These are phyloP conservation scores for Adelges cooleyi DNA, from an alignment of 1,140 invertebrate genomes.

Conservation along the genomic window DNA sequence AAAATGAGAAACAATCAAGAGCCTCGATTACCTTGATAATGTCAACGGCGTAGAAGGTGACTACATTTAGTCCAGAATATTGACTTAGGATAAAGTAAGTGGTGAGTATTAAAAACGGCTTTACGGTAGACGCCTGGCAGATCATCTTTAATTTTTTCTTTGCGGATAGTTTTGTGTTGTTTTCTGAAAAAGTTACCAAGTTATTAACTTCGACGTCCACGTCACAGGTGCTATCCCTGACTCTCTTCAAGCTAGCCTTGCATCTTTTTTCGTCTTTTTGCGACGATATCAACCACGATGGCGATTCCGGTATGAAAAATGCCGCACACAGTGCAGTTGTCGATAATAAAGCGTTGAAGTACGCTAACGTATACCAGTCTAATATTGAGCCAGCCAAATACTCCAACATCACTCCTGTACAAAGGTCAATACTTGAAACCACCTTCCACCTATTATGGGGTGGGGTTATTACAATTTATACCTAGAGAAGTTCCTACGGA, in stretches of 20 bases:
- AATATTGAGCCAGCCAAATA: conserved; percentile 50
- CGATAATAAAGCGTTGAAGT: conserved; percentile 47
- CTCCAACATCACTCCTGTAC: conserved; percentile 40
- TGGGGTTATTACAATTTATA: conserved; percentile 2
- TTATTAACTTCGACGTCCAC: conserved; percentile 50
- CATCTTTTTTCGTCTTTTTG: conserved; percentile 48
- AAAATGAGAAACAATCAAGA: neutral
- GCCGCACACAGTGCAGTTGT: conserved; percentile 46
- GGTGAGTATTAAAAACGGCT: conserved; percentile 51
- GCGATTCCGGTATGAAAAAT: conserved; percentile 57
- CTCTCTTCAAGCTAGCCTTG: conserved; percentile 43
- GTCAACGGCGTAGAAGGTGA: conserved; percentile 66
- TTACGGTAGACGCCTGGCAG: conserved; percentile 48
- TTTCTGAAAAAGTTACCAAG: conserved; percentile 49
- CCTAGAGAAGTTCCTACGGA: conserved; percentile 43
- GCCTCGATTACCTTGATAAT: conserved; percentile 48
- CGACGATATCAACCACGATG: conserved; percentile 53
- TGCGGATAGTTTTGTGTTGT: conserved; percentile 44
- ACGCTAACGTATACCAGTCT: conserved; percentile 48
- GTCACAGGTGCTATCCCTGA: conserved; percentile 51
- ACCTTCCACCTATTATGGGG: too few relatives aligned
- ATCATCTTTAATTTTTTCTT: conserved; percentile 47
- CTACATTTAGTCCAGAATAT: conserved; percentile 60
- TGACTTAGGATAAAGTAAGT: conserved; percentile 61
- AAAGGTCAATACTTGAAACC: conserved; percentile 17